Percentiles rank a stretch among this genome's conserved stretches.
These are phyloP conservation scores for Aethina tumida DNA, from an alignment of 1,140 invertebrate species.

Conservation along the genomic window DNA sequence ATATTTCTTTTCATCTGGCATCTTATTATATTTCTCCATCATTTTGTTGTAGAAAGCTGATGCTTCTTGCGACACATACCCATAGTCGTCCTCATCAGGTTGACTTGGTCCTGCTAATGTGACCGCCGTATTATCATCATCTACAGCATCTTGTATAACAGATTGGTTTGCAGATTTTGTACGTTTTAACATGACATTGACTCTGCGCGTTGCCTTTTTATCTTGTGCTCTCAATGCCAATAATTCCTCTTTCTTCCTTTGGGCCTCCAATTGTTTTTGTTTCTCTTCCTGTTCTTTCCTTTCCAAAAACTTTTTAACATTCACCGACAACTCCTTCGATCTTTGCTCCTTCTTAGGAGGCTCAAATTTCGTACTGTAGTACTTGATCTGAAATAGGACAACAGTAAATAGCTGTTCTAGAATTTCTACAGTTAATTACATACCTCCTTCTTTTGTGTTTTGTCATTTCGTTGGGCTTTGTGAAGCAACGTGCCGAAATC, in stretches of 20 bases:
- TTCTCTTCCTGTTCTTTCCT: slow-evolving; percentile 70
- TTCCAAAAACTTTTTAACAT: slow-evolving; percentile 73
- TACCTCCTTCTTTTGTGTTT: slow-evolving; percentile 36
- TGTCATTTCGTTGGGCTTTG: slow-evolving; percentile 50
- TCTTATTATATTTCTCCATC: slow-evolving; percentile 69
- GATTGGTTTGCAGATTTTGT: slow-evolving; percentile 85
- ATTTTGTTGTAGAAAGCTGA: slow-evolving; percentile 71
- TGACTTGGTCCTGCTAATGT: slow-evolving; percentile 62
- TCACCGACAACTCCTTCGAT: slow-evolving; percentile 55
- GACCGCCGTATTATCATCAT: slow-evolving; percentile 64
- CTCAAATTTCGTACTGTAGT: slow-evolving; percentile 65
- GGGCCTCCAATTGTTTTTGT: slow-evolving; percentile 51
- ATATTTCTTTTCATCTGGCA: slow-evolving; percentile 55
- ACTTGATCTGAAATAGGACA: slow-evolving; percentile 39
- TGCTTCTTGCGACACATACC: slow-evolving; percentile 75
- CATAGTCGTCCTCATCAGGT: slow-evolving; percentile 83
- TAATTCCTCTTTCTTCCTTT: slow-evolving; percentile 52
- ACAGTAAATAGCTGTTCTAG: slow-evolving; percentile 8
- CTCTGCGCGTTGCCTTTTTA: slow-evolving; percentile 45
- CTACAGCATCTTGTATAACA: slow-evolving; percentile 69
- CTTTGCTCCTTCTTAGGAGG: slow-evolving; percentile 73
- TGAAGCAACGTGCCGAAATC: slow-evolving; percentile 52
- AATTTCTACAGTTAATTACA: slow-evolving; percentile 19
- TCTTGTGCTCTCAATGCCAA: slow-evolving; percentile 63
- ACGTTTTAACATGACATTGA: slow-evolving; percentile 58